Evolutionary conservation across 2,113 vertebrate species (phyloP).

Genomic region (Candoia aspera): DNA sequence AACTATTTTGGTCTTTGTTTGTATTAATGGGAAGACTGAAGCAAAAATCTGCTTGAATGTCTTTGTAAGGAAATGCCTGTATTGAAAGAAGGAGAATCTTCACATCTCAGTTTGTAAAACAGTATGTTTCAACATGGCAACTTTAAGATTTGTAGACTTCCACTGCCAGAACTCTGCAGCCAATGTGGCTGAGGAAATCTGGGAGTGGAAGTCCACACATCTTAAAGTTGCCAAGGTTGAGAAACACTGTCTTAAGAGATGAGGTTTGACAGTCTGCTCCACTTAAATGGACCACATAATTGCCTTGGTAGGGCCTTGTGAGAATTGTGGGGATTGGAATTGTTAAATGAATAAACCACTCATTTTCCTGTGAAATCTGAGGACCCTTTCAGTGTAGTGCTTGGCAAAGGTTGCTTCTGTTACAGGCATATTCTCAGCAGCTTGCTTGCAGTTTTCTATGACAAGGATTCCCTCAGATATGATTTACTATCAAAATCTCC

Average conservation of each 20-base stretch:
- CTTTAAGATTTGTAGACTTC: background rate
- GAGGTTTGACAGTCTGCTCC: constrained; percentile 14
- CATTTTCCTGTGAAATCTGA: constrained; percentile 9
- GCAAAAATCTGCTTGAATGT: background rate
- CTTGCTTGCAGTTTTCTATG: constrained; percentile 17
- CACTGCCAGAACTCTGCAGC: background rate
- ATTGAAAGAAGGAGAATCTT: constrained; percentile 9
- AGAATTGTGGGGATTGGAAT: background rate
- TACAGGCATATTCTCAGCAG: background rate
- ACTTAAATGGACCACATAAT: constrained; percentile 13
- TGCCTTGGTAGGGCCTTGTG: background rate
- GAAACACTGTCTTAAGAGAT: background rate
- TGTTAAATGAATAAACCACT: constrained; percentile 9
- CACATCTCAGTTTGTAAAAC: background rate
- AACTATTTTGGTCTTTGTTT: background rate
- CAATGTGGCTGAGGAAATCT: background rate
- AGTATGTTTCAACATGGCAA: background rate
- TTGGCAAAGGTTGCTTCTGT: constrained; percentile 19
- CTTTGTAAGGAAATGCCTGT: background rate
- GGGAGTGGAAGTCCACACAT: background rate
- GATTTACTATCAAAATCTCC: constrained; percentile 15
- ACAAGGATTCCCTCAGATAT: constrained; percentile 7
- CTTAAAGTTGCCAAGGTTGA: background rate
- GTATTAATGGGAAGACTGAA: background rate
- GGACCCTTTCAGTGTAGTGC: background rate